These are phyloP conservation scores for Sibirionetta formosa DNA, from an alignment of 2,797 vertebrate genomes.

Conservation along the genomic window DNA sequence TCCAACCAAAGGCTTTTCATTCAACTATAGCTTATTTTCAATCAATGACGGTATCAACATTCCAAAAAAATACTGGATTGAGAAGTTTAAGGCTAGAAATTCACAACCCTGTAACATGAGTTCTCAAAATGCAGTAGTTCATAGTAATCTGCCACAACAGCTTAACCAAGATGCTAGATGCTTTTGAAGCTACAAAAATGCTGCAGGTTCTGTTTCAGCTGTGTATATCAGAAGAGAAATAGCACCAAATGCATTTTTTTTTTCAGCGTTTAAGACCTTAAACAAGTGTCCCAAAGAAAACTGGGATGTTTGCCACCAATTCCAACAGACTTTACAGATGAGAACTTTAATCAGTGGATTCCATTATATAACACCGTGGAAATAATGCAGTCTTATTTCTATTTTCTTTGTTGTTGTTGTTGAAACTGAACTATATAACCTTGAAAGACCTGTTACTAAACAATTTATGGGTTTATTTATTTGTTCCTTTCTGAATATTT, in stretches of 20 bases:
- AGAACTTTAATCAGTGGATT: not conserved
- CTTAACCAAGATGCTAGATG: fast-evolving
- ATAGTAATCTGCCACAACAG: not conserved
- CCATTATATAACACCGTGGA: not conserved
- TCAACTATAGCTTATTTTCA: not conserved
- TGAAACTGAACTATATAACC: not conserved
- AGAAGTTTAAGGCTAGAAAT: not conserved
- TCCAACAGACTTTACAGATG: not conserved
- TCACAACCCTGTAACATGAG: not conserved
- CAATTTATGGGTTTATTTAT: not conserved
- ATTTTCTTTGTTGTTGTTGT: no score
- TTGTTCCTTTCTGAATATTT: not conserved
- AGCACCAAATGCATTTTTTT: not conserved
- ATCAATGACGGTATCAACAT: not conserved
- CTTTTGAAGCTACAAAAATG: not conserved
- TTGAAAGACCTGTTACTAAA: not conserved
- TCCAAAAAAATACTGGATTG: not conserved
- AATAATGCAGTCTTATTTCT: not conserved
- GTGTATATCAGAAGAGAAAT: not conserved
- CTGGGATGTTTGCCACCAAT: not conserved
- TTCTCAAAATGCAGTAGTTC: not conserved
- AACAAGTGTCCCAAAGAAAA: not conserved
- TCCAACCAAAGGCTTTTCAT: not conserved
- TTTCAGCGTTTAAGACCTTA: not conserved
- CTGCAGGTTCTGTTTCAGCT: not conserved